Base-by-base conservation (phyloP, 2,888 invertebrate genomes). In the Melieria picta region DNA sequence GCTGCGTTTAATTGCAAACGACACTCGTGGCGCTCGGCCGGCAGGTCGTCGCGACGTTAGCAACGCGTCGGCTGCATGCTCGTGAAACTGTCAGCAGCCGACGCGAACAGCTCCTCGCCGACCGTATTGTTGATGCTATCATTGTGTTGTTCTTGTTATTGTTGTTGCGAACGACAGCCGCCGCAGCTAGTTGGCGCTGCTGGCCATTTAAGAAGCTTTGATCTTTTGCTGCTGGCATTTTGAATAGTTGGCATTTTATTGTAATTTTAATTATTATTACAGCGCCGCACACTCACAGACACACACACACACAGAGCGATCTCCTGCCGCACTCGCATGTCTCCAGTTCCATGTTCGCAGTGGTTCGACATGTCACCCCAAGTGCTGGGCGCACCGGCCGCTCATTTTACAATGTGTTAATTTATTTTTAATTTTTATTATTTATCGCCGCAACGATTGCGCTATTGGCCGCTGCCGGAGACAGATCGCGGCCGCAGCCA, bases 371-470 rank as follows among this genome's bases (percentile, higher is more conserved):
- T 45, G n/a, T n/a, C 61, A 69, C 30, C 42, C 55, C 47, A 11
- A 57, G 9, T 16, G 61, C 46, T 5, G 30, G 42, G 11, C n/a
- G 4, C 9, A 11, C 58, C 57, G 58, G 4, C 63, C 63, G 56
- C 9, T 43, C 71, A 62, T 48, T 74, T 81, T 80, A 83, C 80
- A 83, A 82, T 81, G 83, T 83, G 83, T 82, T 82, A 82, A 82
- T 83, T 82, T 82, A 82, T 82, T 82, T 82, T 83, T 82, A 83
- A 82, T 83, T 82, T 82, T 83, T 82, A 81, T 82, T 82, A 82
- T 82, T 82, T 82, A 83, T 82, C 70, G 67, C 63, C 57, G 48
- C 47, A 47, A 50, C 71, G 46, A 63, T 69, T 46, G 60, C 62
- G 46, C n/a, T 16, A 77, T 76, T 80, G 80, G 78, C 75, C 76